A percentile compares a stretch with the other conserved stretches of the same genome.
phyloP scores from a whole-genome alignment of 1,140 invertebrate species.

The Thrips palmi region DNA sequence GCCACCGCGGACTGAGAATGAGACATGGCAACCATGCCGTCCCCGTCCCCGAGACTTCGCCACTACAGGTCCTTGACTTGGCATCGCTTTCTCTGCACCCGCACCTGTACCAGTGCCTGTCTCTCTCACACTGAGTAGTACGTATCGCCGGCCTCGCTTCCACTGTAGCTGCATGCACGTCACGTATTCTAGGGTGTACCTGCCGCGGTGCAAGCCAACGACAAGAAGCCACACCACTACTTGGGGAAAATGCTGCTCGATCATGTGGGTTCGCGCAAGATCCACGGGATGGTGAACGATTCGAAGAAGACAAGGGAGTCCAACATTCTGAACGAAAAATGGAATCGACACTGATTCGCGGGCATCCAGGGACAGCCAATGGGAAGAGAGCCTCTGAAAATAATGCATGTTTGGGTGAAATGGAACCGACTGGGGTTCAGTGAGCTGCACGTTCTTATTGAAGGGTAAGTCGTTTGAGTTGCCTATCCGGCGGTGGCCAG shows the following conservation, averaged over 20 bases:
- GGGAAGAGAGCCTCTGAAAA: no score
- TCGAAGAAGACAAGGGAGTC: no score
- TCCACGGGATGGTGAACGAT: no score
- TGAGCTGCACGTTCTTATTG: no score
- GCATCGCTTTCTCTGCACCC: slow-evolving; percentile 6
- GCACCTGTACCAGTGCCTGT: slow-evolving; percentile 13
- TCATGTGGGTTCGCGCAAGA: no score
- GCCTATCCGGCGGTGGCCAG: no score
- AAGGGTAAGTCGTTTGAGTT: no score
- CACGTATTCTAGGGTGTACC: slow-evolving; percentile 15
- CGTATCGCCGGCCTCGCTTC: slow-evolving; percentile 3
- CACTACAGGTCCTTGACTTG: slow-evolving; percentile 34
- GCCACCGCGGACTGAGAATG: slow-evolving; percentile 22
- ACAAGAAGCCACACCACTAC: slow-evolving; percentile 11
- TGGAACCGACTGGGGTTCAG: no score
- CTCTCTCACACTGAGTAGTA: slow-evolving; percentile 12
- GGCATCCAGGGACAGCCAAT: no score
- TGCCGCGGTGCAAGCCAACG: slow-evolving; percentile 13
- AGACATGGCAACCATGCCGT: slow-evolving; percentile 42
- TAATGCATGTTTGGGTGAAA: no score
- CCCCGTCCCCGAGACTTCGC: slow-evolving; percentile 40
- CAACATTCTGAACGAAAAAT: no score
- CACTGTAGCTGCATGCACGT: slow-evolving; percentile 14
- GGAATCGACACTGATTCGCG: no score
- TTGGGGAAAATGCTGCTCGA: slow-evolving; percentile 9